Percentiles rank a stretch among this genome's conserved stretches.
Conservation (phyloP, 2,113 vertebrate species). For the human (Homo sapiens) region DNA sequence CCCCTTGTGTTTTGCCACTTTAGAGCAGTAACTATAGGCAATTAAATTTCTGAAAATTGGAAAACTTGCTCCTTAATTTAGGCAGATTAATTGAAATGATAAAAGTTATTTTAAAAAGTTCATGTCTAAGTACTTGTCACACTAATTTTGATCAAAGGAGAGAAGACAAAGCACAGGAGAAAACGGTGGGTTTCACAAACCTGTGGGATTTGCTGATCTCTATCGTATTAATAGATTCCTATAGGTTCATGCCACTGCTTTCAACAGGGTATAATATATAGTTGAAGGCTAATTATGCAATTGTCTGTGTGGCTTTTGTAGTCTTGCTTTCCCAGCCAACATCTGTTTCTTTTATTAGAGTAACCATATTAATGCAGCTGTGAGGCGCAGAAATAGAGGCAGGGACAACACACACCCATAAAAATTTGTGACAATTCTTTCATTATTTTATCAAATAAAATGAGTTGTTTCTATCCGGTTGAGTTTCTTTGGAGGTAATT, state of each 20-base stretch:
- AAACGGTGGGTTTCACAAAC: conserved; percentile 9
- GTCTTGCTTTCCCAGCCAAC: conserved; percentile 43
- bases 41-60: conserved; percentile 51
- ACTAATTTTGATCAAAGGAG: conserved; percentile 35
- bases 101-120: conserved; percentile 34
- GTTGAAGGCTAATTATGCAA: conserved; percentile 38
- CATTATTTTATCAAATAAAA: conserved; percentile 23
- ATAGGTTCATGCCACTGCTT: neutral
- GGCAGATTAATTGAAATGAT: conserved; percentile 32
- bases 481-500: neutral
- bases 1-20: neutral
- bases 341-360: conserved; percentile 41
- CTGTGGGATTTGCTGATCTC: neutral
- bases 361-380: neutral
- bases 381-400: conserved; percentile 42
- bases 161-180: neutral
- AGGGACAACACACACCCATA: neutral
- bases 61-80: conserved; percentile 62
- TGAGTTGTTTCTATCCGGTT: neutral
- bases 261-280: conserved; percentile 5
- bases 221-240: neutral
- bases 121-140: conserved; percentile 36
- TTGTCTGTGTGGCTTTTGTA: conserved; percentile 28
- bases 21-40: neutral
- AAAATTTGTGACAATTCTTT: conserved; percentile 16